Percentiles rank a stretch among this genome's conserved stretches.
Evolutionary conservation across 1,140 invertebrate genomes (phyloP).

Genomic region (Lordiphosa collinella): DNA sequence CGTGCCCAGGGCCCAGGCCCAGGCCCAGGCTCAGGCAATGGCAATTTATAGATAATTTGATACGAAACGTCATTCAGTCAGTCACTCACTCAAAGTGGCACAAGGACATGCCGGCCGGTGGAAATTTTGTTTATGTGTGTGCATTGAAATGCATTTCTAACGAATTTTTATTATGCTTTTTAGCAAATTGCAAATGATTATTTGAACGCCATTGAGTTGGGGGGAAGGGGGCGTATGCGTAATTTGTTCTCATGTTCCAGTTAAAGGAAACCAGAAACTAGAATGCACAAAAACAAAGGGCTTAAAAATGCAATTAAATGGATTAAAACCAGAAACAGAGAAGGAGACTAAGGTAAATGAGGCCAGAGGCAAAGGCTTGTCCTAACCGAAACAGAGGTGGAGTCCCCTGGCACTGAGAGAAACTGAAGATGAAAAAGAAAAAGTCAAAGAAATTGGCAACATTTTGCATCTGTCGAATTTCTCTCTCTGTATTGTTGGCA

Average conservation of each 20-base stretch:
- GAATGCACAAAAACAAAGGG: constrained; percentile 36
- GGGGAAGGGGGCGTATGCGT: constrained; percentile 37
- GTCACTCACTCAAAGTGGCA: constrained; percentile 49
- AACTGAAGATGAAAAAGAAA: no score
- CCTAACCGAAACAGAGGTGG: neutral
- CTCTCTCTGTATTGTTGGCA: constrained; percentile 39
- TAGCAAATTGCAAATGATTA: constrained; percentile 40
- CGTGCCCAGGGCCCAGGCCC: constrained; percentile 31
- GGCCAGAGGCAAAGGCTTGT: constrained; percentile 36
- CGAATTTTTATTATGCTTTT: constrained; percentile 59
- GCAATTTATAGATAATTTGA: constrained; percentile 75
- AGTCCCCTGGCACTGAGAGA: no score
- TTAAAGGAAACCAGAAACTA: constrained; percentile 17
- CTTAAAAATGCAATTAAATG: constrained; percentile 64
- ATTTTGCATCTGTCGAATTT: neutral
- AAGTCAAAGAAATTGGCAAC: no score
- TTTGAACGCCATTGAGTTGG: constrained; percentile 19
- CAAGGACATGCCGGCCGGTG: constrained; percentile 47
- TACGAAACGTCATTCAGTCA: constrained; percentile 54
- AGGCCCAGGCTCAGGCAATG: constrained; percentile 35
- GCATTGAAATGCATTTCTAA: constrained; percentile 48
- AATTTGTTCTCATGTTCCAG: constrained; percentile 37
- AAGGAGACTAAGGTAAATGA: constrained; percentile 26
- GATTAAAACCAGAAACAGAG: constrained; percentile 35
- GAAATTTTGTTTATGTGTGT: constrained; percentile 23